Conservation (phyloP, 35 echinoderm and acorn worm genomes). For the Chiridota heheva region DNA sequence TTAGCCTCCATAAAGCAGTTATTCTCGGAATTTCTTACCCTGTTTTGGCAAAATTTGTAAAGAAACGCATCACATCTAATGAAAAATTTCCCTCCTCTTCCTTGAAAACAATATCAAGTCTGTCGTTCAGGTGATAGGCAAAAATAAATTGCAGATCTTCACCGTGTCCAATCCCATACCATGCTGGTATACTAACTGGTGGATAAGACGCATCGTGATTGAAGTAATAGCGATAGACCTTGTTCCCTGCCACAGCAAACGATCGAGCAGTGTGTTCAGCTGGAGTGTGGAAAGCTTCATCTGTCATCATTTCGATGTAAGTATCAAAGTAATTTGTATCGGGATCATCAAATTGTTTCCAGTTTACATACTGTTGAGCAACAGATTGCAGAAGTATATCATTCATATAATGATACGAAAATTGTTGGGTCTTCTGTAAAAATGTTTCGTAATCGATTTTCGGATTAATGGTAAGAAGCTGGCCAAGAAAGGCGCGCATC, state of each 20-base stretch:
- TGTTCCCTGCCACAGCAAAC: conserved; percentile 27
- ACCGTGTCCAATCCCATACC: conserved; percentile 34
- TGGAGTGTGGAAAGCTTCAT: conserved; percentile 64
- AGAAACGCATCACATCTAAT: conserved; percentile 48
- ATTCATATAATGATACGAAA: conserved; percentile 59
- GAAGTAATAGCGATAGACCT: conserved; percentile 61
- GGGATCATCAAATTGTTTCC: conserved; percentile 49
- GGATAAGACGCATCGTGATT: no score
- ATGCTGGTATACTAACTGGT: conserved; percentile 29
- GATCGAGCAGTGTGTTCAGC: conserved; percentile 49
- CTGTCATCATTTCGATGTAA: conserved; percentile 55
- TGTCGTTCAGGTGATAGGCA: not conserved
- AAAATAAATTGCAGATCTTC: conserved; percentile 59
- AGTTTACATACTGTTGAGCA: conserved; percentile 65
- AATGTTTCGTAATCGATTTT: conserved; percentile 41
- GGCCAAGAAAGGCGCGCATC: conserved; percentile 20
- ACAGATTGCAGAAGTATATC: conserved; percentile 54
- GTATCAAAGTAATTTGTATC: conserved; percentile 53
- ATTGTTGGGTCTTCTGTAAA: conserved; percentile 6
- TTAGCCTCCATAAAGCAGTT: no score
- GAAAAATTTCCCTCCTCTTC: conserved; percentile 53
- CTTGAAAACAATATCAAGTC: not conserved
- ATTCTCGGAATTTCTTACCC: conserved; percentile 70
- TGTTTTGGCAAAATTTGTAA: conserved; percentile 74
- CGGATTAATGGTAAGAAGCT: not conserved